These are phyloP conservation scores for Crossoptilon crossoptilon DNA, from an alignment of 2,797 vertebrate genomes.

Conservation along the genomic window DNA sequence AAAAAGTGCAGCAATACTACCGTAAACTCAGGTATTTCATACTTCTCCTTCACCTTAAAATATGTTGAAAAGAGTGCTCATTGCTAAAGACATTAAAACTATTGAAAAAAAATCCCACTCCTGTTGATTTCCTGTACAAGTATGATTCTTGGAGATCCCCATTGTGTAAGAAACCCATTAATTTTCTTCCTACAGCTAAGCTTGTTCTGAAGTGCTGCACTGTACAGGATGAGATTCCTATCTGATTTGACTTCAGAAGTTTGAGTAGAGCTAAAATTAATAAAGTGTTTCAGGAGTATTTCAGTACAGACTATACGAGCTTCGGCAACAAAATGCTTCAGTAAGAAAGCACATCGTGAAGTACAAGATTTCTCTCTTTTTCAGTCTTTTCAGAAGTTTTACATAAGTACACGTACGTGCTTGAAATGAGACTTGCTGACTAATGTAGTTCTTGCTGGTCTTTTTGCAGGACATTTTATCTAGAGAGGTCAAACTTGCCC, in stretches of 20 bases:
- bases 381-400: neutral
- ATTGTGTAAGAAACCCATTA: neutral
- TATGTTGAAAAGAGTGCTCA: neutral
- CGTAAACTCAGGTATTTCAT: constrained; percentile 92
- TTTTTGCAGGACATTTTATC: constrained; percentile 92
- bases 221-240: neutral
- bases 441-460: neutral
- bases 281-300: neutral
- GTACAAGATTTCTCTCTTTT: neutral
- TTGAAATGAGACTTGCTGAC: neutral
- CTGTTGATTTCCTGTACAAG: neutral
- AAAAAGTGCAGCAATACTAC: constrained; percentile 97
- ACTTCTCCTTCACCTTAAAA: neutral
- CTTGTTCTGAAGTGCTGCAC: neutral
- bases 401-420: neutral
- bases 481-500: constrained; percentile 96
- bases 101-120: neutral
- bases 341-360: neutral
- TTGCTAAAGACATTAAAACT: neutral
- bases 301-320: neutral
- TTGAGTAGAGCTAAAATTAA: neutral
- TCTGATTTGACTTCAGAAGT: neutral
- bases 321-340: neutral
- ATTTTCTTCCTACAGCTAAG: neutral
- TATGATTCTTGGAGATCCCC: neutral